Base-by-base conservation (phyloP, 1,140 invertebrate species). In the Brachionus paranguensis region DNA sequence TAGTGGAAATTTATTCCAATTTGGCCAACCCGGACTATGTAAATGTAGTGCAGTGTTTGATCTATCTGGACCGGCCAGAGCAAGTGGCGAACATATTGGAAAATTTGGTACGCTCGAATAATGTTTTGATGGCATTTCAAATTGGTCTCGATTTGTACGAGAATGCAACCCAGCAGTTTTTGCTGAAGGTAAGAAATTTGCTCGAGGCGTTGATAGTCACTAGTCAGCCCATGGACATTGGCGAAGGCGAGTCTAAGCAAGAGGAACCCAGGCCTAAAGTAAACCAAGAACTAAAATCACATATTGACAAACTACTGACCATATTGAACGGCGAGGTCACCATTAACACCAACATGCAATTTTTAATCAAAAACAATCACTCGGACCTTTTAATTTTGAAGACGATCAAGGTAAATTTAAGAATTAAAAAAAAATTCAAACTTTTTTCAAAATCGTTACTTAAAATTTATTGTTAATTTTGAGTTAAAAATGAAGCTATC, bases 141-240 rank as follows among this genome's bases (percentile, higher is more conserved):
- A 98, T 99, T 86, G 96, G 94, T 0, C 99, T 99, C 91, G 97
- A 99, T 92, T 91, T 99, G 85, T 99, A 99, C 87, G 97, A 99
- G 90, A 98, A 95, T 84, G 97, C 97, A 0, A 98, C 96, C 0
- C 98, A 99, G 90, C 96, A 99, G 88, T 98, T 99, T 50, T 78
- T 85, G 17, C 20, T 45, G 43, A 84, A 84, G 68, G 60, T 84
- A 8, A 93, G 87, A 92, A 60, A 72, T 84, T 65, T 78, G 27
- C 55, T 92, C 33, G 94, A 93, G n/a, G 94, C 94, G 50, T 94
- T 94, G 0, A 93, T 95, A 85, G 93, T 94, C 11, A 84, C 85
- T 3, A 84, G 86, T 24, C 85, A 65, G n/a, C 41, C 45, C 78
- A 78, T 83, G 41, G 78, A 85, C 47, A 76, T 86, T 45, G 17